A percentile compares a stretch with the other conserved stretches of the same genome.
Evolutionary conservation across 2,113 vertebrate species (phyloP).

Genomic region (Bos indicus): DNA sequence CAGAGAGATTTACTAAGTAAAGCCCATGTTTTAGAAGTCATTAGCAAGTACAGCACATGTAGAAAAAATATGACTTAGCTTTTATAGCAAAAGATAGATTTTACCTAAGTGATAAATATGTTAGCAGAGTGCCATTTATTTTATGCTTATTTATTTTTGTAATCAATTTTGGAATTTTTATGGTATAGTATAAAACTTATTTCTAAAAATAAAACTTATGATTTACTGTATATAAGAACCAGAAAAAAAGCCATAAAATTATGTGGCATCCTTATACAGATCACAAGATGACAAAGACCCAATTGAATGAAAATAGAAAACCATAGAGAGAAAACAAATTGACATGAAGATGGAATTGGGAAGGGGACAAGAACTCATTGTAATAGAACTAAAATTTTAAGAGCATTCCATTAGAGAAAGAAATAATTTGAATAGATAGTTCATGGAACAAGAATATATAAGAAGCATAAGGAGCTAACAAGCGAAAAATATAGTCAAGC

Average conservation of each 20-base stretch:
- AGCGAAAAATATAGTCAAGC: background rate
- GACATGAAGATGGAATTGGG: background rate
- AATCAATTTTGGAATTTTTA: constrained; percentile 28
- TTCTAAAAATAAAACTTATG: constrained; percentile 1
- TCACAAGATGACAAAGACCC: background rate
- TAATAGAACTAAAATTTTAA: background rate
- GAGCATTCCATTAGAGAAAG: background rate
- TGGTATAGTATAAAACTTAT: background rate
- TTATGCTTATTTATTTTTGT: background rate
- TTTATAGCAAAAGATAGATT: background rate
- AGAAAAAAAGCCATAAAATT: background rate
- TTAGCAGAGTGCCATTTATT: background rate
- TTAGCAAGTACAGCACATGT: background rate
- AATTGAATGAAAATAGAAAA: background rate
- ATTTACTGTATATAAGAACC: background rate
- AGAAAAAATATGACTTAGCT: background rate
- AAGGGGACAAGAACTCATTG: background rate
- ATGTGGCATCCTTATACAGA: background rate
- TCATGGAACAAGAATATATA: background rate
- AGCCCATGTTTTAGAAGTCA: background rate
- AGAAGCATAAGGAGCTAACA: background rate
- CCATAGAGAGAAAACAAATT: background rate
- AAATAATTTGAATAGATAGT: background rate
- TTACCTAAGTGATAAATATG: background rate
- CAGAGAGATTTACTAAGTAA: background rate